phyloP scores from a whole-genome alignment of 2,888 invertebrate genomes.

The Drosophila birchii region DNA sequence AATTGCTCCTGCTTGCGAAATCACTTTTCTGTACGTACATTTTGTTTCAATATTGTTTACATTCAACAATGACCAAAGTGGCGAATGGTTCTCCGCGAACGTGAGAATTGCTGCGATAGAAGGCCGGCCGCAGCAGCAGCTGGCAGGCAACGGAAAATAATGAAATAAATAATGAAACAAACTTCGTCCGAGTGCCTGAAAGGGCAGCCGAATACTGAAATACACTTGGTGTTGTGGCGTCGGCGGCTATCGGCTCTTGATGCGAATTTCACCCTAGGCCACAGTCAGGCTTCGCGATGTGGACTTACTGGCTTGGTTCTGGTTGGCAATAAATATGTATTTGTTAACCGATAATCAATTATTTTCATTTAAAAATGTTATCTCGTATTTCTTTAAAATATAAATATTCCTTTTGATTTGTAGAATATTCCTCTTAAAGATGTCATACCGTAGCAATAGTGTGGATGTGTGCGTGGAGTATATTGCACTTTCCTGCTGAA shows the following conservation, averaged over 20 bases:
- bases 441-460: background rate
- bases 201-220: conserved; percentile 60
- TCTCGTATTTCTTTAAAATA: background rate
- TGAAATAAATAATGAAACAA: conserved; percentile 26
- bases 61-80: conserved; percentile 40
- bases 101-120: conserved; percentile 29
- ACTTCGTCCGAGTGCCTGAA: conserved; percentile 56
- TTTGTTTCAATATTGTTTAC: conserved; percentile 48
- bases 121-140: conserved; percentile 21
- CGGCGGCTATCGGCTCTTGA: conserved; percentile 51
- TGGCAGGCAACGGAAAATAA: conserved; percentile 39
- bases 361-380: background rate
- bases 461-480: background rate
- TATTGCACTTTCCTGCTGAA: conserved; percentile 4
- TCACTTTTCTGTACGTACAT: conserved; percentile 28
- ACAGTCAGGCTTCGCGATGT: conserved; percentile 4
- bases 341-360: background rate
- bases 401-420: accelerated
- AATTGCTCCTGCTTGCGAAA: conserved; percentile 24
- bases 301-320: too few relatives aligned
- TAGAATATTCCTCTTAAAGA: background rate
- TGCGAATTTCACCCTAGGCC: conserved; percentile 27
- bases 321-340: background rate
- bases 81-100: conserved; percentile 25
- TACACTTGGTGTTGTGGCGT: conserved; percentile 48